Percentiles rank a stretch among this genome's conserved stretches.
Conservation (phyloP, 2,888 invertebrate genomes). For the Synergus gifuensis region DNA sequence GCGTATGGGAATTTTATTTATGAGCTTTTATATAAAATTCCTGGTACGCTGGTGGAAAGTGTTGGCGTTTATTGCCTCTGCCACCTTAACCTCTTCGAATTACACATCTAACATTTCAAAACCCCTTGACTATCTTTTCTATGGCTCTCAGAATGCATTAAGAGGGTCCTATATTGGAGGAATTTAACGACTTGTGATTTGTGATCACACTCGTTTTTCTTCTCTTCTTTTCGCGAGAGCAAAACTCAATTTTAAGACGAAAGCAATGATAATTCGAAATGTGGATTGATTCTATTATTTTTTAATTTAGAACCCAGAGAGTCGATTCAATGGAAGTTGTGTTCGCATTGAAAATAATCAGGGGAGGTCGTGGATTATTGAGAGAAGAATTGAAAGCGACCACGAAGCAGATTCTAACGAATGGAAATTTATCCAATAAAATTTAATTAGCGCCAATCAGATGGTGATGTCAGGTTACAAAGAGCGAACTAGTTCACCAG, state of each 20-base stretch:
- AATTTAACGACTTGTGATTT: constrained; percentile 11
- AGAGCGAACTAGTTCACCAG: constrained; percentile 19
- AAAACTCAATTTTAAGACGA: not conserved
- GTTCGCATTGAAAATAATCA: constrained; percentile 28
- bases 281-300: constrained; percentile 19
- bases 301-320: constrained; percentile 8
- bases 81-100: constrained; percentile 41
- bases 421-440: constrained; percentile 55
- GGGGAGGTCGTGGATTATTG: not conserved
- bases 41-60: constrained; percentile 59
- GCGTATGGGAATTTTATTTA: constrained; percentile 70
- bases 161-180: not conserved
- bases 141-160: constrained; percentile 43
- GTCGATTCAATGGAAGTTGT: not conserved
- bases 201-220: not conserved
- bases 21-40: constrained; percentile 67
- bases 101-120: constrained; percentile 23
- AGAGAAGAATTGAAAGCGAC: constrained; percentile 8
- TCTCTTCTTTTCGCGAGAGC: not conserved
- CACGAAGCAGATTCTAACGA: constrained; percentile 44
- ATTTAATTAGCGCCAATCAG: constrained; percentile 63
- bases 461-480: constrained; percentile 28
- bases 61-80: constrained; percentile 67
- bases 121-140: constrained; percentile 38
- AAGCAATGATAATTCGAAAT: not conserved